Evolutionary conservation across 2,888 invertebrate species (phyloP), one percentile per base, ranked within the genome.

Genomic region (Brenthis hecate): DNA sequence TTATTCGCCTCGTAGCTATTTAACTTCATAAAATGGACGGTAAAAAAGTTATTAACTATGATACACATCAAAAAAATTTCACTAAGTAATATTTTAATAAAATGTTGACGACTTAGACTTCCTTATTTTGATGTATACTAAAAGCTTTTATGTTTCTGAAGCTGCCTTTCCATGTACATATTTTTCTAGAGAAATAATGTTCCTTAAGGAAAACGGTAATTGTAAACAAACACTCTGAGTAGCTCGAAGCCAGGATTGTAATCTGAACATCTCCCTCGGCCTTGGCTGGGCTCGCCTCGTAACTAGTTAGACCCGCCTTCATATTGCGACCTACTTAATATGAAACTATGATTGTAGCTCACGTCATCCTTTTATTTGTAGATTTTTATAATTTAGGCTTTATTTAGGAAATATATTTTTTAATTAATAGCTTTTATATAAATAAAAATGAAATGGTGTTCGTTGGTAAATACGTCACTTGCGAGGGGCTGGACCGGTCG

Each of bases 271-370:
- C 56, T 57, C 55, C 47, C 67, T 1, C 55, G 54, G 32, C 64
- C 65, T 61, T 66, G 66, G 48, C 50, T 65, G 53, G 66, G 61
- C 53, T 62, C 65, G 66, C 23, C 56, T 55, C 53, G 51, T 62
- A 62, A 53, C 66, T 23, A 62, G 56, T 66, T 50, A 64, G 65
- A 61, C 70, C 62, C 70, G 68, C 72, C 72, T 63, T 65, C 50
- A 65, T 70, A 68, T 66, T 60, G 58, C 70, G 70, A 68, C 69
- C 69, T 57, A 69, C 57, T 69, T 69, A 65, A 67, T 69, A 69
- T 69, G 65, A 72, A 69, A 72, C 63, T n/a, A 14, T 64, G 66
- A 61, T 66, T 66, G 63, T 69, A 53, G 65, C 66, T 53, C 64
- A 67, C 71, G 66, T 69, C 71, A 72, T 66, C 55, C 61, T 67